Conservation (phyloP, 1,140 invertebrate genomes). For the Aphelenchoides fujianensis region DNA sequence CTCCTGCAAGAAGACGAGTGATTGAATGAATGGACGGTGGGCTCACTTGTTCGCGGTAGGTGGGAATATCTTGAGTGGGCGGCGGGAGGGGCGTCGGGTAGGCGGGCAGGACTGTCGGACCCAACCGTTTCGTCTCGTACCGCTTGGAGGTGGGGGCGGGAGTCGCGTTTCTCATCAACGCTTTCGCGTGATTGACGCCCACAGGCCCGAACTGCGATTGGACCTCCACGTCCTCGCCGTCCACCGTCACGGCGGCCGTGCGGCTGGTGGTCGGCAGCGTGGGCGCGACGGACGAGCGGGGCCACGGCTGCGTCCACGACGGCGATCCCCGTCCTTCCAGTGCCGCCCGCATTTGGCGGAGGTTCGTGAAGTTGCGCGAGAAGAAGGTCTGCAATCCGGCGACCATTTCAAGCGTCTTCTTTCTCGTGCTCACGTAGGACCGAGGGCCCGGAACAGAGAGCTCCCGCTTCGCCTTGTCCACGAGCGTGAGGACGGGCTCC, state of each 20-base stretch:
- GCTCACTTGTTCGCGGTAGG: constrained; percentile 4
- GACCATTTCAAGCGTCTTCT: too few species aligned
- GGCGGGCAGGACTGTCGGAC: constrained; percentile 33
- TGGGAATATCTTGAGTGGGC: neutral
- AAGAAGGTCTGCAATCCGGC: too few species aligned
- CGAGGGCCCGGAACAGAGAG: too few species aligned
- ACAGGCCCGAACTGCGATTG: constrained; percentile 47
- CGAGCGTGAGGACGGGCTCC: neutral
- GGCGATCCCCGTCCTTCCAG: neutral
- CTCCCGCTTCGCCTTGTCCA: neutral
- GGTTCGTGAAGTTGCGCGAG: constrained; percentile 1
- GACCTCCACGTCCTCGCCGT: constrained; percentile 27
- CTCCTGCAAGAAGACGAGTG: neutral
- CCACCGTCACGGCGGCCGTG: constrained; percentile 12
- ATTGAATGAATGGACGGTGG: neutral
- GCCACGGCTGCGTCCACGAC: too few species aligned
- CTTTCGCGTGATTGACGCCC: constrained; percentile 60
- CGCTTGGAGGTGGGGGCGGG: constrained; percentile 10
- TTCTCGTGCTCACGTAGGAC: too few species aligned
- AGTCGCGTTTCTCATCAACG: constrained; percentile 50
- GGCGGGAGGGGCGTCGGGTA: neutral
- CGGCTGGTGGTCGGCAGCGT: neutral
- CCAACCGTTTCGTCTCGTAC: constrained; percentile 54
- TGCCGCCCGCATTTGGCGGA: neutral
- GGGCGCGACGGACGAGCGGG: neutral